These are phyloP conservation scores for Apteryx mantelli DNA, from an alignment of 2,113 vertebrate genomes.

Conservation along the genomic window DNA sequence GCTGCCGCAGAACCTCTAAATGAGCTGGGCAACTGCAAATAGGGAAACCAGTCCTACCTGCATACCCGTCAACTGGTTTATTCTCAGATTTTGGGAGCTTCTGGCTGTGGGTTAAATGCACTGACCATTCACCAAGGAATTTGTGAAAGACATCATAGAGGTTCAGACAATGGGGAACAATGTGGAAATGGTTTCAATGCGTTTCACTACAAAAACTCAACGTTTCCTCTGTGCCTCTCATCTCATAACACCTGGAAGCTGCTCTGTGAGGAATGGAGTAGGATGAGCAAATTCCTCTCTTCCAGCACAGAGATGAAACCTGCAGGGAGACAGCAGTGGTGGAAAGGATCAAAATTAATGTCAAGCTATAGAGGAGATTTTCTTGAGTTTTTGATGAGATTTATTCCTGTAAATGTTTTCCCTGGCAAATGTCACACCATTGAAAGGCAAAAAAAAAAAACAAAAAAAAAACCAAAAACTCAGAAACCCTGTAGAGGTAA, in stretches of 20 bases:
- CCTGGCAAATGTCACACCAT: constrained; percentile 26
- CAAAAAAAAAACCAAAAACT: not conserved
- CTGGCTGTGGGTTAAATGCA: not conserved
- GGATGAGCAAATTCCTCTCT: constrained; percentile 7
- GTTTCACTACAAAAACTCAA: not conserved
- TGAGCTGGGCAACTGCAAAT: not conserved
- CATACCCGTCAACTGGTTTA: not conserved
- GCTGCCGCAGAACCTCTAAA: not conserved
- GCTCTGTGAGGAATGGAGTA: not conserved
- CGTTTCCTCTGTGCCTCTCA: not conserved
- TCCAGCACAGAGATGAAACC: constrained; percentile 9
- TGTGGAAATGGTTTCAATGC: not conserved
- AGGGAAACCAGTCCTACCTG: not conserved
- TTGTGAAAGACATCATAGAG: not conserved
- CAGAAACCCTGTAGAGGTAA: not conserved
- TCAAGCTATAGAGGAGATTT: constrained; percentile 45
- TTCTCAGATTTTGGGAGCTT: not conserved
- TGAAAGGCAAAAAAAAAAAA: not conserved
- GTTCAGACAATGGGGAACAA: not conserved
- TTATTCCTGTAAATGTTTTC: constrained; percentile 45
- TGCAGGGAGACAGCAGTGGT: not conserved
- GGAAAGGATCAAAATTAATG: constrained; percentile 25
- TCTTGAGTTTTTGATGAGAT: constrained; percentile 46
- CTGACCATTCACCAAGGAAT: not conserved
- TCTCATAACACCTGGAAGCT: not conserved